Evolutionary conservation across 2,113 vertebrate species (phyloP).

Genomic region (Ceyx melanurus): DNA sequence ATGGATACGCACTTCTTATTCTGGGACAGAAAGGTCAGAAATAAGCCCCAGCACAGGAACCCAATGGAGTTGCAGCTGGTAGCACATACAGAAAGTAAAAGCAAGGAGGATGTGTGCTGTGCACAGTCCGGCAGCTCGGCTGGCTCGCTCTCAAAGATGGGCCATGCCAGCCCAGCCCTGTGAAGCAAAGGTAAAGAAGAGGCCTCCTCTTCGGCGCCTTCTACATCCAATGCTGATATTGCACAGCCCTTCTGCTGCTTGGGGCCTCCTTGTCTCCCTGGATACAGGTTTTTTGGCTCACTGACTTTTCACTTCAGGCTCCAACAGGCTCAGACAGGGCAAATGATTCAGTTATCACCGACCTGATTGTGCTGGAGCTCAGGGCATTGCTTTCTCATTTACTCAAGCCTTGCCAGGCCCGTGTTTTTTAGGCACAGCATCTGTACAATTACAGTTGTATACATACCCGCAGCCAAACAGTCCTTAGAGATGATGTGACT

Average conservation of each 20-base stretch:
- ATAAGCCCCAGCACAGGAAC: background rate
- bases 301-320: constrained; percentile 23
- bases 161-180: background rate
- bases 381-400: background rate
- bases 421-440: accelerated
- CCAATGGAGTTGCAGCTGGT: background rate
- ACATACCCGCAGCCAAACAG: background rate
- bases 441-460: background rate
- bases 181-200: background rate
- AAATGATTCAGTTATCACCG: background rate
- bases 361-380: background rate
- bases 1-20: background rate
- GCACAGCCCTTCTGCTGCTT: background rate
- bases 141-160: background rate
- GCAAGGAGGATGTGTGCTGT: background rate
- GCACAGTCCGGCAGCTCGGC: background rate
- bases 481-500: background rate
- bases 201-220: background rate
- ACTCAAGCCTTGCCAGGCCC: background rate
- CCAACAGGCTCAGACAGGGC: background rate
- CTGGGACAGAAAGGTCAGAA: background rate
- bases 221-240: background rate
- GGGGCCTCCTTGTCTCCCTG: background rate
- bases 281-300: background rate
- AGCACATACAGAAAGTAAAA: background rate